Conservation (phyloP, 92 coral and sea anemone species). For the Epizoanthus fatuus region DNA sequence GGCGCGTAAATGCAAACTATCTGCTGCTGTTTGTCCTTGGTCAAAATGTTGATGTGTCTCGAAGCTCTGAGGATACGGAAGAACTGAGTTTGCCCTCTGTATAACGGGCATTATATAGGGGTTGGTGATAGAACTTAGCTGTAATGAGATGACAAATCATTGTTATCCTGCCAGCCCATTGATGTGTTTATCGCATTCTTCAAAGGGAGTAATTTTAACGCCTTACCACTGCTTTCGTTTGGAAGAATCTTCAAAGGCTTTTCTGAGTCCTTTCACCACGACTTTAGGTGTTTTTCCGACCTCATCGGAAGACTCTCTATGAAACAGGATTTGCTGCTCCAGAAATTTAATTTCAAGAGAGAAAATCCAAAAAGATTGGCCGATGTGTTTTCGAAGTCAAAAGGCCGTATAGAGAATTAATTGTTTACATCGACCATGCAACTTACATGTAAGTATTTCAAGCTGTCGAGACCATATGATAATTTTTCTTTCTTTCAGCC, state of each 20-base stretch:
- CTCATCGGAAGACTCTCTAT: background rate
- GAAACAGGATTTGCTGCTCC: background rate
- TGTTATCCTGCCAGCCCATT: background rate
- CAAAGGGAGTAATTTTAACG: conserved; percentile 21
- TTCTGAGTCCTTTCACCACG: conserved; percentile 22
- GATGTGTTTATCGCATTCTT: conserved; percentile 24
- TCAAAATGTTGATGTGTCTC: conserved; percentile 14
- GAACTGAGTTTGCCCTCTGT: background rate
- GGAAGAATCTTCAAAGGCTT: conserved; percentile 45
- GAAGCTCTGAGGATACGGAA: background rate
- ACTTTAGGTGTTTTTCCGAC: conserved; percentile 4
- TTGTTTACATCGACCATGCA: background rate
- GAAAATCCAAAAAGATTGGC: no score
- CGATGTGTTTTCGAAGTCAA: background rate
- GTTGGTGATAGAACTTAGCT: background rate
- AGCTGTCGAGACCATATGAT: conserved; percentile 45
- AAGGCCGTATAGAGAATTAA: background rate
- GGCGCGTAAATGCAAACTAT: background rate
- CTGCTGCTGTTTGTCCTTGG: background rate
- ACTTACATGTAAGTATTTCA: background rate
- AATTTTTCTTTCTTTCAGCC: conserved; percentile 12
- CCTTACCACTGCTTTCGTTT: background rate
- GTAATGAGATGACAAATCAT: conserved; percentile 18
- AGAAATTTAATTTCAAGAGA: background rate
- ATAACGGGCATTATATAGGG: conserved; percentile 29